A percentile compares a stretch with the other conserved stretches of the same genome.
These are phyloP conservation scores for Apocrypta bakeri DNA, from an alignment of 1,140 invertebrate species.

Conservation along the genomic window DNA sequence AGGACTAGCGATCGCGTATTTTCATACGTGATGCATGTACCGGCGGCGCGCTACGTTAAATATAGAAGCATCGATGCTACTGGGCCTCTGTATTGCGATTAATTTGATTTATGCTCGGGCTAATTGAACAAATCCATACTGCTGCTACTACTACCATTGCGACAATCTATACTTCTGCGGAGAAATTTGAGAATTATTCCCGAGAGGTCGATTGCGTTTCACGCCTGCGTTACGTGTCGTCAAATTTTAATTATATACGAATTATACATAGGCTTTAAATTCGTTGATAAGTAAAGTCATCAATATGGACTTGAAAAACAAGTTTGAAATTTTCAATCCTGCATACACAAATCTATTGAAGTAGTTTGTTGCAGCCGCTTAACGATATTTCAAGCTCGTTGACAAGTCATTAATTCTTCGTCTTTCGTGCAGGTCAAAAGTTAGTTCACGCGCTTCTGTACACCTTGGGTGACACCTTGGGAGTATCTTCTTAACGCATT, in stretches of 20 bases:
- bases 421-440: background rate
- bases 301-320: too few species aligned
- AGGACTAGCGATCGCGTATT: background rate
- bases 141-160: background rate
- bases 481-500: conserved; percentile 21
- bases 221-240: too few species aligned
- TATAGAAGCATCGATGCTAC: conserved; percentile 22
- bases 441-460: background rate
- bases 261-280: too few species aligned
- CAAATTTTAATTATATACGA: too few species aligned
- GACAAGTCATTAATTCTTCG: background rate
- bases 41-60: conserved; percentile 20
- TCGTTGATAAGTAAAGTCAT: too few species aligned
- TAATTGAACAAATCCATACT: conserved; percentile 20
- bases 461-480: conserved; percentile 7
- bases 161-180: too few species aligned
- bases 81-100: conserved; percentile 2
- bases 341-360: too few species aligned
- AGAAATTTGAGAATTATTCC: too few species aligned
- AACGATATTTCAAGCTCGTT: background rate
- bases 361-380: too few species aligned
- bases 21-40: background rate
- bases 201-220: too few species aligned
- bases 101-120: conserved; percentile 34
- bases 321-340: too few species aligned